Base-by-base conservation (phyloP, 2,888 invertebrate genomes). In the Apamea crenata region DNA sequence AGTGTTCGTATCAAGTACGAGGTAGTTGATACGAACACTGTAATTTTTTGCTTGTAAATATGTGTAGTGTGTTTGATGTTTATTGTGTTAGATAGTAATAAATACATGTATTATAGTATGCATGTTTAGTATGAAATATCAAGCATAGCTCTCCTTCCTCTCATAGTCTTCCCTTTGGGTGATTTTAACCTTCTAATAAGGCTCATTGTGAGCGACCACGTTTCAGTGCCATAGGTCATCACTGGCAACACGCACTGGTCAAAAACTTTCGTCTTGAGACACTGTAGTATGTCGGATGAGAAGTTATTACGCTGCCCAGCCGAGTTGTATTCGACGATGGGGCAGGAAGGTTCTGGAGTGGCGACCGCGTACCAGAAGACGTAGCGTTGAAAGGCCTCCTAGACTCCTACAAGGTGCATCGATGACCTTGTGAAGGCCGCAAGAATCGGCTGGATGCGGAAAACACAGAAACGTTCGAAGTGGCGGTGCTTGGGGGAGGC, bases 41-140 rank as follows among this genome's bases (percentile, higher is more conserved):
- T 72, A 72, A 72, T 84, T 78, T 74, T n/a, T 53, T 69, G 65
- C 73, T 67, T 53, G 70, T 84, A 50, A 71, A 59, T 67, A 76
- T 16, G 10, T 53, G 25, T 78, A 29, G 61, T 47, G 32, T 61
- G 72, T 74, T 72, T 69, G 36, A 63, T 68, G 71, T 74, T 82
- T 67, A 47, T 44, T 80, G 25, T 44, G 36, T 61, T 36, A n/a
- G 25, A 29, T 73, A n/a, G n/a, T n/a, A n/a, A n/a, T n/a, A n/a
- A n/a, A n/a, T n/a, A n/a, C n/a, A n/a, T n/a, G n/a, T n/a, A n/a
- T 59, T n/a, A n/a, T 1, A n/a, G 12, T 56, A 25, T 36, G 74
- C 16, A 67, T 18, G 59, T 59, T n/a, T 16, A 36, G 12, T 44
- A 67, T 59, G 16, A 50, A 25, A n/a, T 56, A n/a, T 3, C 25